Percentiles rank a stretch among this genome's conserved stretches.
Conservation (phyloP, 2,888 invertebrate species). For the Mellilla xanthometata region DNA sequence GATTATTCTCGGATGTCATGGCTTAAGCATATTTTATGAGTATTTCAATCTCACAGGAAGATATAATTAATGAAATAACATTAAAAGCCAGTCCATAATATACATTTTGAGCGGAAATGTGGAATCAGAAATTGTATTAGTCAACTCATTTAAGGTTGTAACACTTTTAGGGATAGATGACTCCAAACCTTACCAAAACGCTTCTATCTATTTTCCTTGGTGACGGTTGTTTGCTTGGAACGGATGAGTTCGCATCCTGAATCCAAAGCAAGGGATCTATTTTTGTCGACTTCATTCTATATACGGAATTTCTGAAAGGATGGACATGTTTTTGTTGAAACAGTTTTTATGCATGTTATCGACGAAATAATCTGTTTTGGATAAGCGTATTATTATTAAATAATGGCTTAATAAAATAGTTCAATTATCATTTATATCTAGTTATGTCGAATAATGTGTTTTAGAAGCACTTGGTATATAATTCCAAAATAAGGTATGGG, state of each 20-base stretch:
- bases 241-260: conserved; percentile 22
- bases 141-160: conserved; percentile 43
- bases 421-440: no score
- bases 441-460: no score
- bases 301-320: conserved; percentile 7
- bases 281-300: conserved; percentile 11
- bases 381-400: no score
- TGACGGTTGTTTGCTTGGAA: conserved; percentile 14
- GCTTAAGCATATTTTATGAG: conserved; percentile 57
- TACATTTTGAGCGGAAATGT: conserved; percentile 57
- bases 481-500: no score
- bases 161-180: conserved; percentile 36
- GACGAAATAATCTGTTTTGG: no score
- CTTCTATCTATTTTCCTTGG: conserved; percentile 16
- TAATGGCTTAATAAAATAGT: no score
- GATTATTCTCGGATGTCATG: conserved; percentile 68
- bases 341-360: background rate
- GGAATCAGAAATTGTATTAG: conserved; percentile 49
- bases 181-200: conserved; percentile 28
- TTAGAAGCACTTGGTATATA: no score
- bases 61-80: conserved; percentile 69
- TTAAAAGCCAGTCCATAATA: conserved; percentile 64
- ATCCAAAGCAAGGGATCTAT: conserved; percentile 18
- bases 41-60: conserved; percentile 60
- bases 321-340: conserved; percentile 2